Conservation (phyloP, 1,140 invertebrate species). For the Whitmania pigra region DNA sequence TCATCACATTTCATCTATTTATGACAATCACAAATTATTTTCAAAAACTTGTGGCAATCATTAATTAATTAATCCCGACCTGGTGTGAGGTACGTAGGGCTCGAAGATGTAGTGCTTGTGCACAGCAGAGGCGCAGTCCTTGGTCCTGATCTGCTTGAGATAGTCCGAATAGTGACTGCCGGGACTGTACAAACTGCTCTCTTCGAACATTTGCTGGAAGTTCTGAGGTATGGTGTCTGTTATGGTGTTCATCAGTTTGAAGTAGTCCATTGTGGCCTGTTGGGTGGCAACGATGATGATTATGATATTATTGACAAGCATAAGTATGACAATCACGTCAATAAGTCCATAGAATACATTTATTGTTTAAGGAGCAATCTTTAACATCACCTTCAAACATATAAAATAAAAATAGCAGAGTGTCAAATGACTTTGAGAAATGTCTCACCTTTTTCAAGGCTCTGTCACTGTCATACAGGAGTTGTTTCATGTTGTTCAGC, state of each 20-base stretch:
- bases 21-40: no score
- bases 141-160: constrained; percentile 40
- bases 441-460: constrained; percentile 2
- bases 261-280: constrained; percentile 46
- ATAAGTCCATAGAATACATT: no score
- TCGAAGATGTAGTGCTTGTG: no score
- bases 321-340: no score
- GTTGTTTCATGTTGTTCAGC: neutral
- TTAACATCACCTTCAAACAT: no score
- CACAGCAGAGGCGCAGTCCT: constrained; percentile 19
- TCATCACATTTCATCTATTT: no score
- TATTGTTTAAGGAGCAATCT: no score
- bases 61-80: no score
- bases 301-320: neutral
- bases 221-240: constrained; percentile 43
- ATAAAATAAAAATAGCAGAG: no score
- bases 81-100: no score
- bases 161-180: constrained; percentile 48
- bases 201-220: constrained; percentile 47
- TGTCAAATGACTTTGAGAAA: no score
- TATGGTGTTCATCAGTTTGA: constrained; percentile 47
- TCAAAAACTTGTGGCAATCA: no score
- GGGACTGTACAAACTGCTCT: constrained; percentile 45
- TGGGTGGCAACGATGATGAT: neutral
- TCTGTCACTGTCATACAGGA: neutral